These are phyloP conservation scores for Datnioides undecimradiatus DNA, from an alignment of 2,113 vertebrate species.

Conservation along the genomic window DNA sequence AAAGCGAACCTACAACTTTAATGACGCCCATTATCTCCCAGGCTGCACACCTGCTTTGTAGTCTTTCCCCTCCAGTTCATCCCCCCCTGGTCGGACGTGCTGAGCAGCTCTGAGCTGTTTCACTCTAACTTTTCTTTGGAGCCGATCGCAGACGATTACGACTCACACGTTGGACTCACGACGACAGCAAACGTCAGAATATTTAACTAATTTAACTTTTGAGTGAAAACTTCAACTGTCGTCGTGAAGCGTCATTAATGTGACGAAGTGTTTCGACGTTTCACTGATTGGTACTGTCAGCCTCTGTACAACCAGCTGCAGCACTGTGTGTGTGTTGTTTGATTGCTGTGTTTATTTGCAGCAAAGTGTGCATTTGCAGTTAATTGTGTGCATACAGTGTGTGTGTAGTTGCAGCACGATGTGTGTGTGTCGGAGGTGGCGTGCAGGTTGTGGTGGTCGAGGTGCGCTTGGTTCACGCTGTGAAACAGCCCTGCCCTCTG, in stretches of 20 bases:
- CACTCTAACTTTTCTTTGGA: not conserved
- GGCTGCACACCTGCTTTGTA: slow-evolving; percentile 55
- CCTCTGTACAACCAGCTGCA: no score
- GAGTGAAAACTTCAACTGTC: no score
- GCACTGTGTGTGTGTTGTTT: not conserved
- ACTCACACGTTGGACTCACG: no score
- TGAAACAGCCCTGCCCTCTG: slow-evolving; percentile 57
- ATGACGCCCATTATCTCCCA: slow-evolving; percentile 54
- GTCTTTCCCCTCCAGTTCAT: slow-evolving; percentile 16
- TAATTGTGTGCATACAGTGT: no score
- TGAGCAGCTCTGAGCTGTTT: slow-evolving; percentile 21
- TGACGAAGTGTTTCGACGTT: no score
- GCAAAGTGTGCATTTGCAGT: no score
- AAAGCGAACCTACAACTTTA: slow-evolving; percentile 52
- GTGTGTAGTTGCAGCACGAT: not conserved
- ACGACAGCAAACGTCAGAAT: no score
- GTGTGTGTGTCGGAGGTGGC: not conserved
- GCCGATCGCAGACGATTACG: not conserved
- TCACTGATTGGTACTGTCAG: no score
- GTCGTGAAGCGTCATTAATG: no score
- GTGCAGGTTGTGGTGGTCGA: slow-evolving; percentile 45
- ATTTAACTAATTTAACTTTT: no score
- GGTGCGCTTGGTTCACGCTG: slow-evolving; percentile 53
- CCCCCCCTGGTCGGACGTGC: not conserved
- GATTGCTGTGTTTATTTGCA: not conserved